Evolutionary conservation across 1,140 invertebrate species (phyloP), one percentile per base, ranked within the genome.

Genomic region (Sinonovacula constricta): DNA sequence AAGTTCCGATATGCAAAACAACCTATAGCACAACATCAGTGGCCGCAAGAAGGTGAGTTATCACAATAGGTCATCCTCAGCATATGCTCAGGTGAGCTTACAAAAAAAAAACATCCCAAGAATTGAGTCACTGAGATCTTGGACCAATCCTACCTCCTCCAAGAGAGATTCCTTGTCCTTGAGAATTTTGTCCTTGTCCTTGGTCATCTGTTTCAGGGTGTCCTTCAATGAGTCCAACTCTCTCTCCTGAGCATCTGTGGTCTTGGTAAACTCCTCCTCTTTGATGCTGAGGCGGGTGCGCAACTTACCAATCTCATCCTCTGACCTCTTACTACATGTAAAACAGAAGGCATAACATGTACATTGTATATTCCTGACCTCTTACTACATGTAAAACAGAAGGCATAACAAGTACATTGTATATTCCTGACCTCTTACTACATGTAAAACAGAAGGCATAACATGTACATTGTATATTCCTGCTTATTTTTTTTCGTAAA

Each of bases 91-190:
- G n/a, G n/a, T n/a, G n/a, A n/a, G n/a, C n/a, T n/a, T n/a, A n/a
- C n/a, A n/a, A n/a, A n/a, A n/a, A n/a, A n/a, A n/a, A n/a, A n/a
- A n/a, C n/a, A n/a, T n/a, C n/a, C n/a, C n/a, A n/a, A n/a, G n/a
- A n/a, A n/a, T n/a, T n/a, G n/a, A n/a, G n/a, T n/a, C n/a, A n/a
- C n/a, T n/a, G n/a, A n/a, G n/a, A n/a, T n/a, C n/a, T n/a, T n/a
- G n/a, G n/a, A n/a, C n/a, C n/a, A n/a, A n/a, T 12, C 54, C 54
- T 22, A 88, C 89, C 85, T 90, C 89, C 70, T 89, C 88, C n/a
- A 90, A 67, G 15, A 90, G 75, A 57, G 80, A 85, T 62, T 89
- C 88, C 62, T 90, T 90, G 54, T 88, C 88, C 59, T 84, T 85
- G 14, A 88, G 74, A 7, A 82, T 81, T 54, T 77, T 68, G 53